Evolutionary conservation across 2,113 vertebrate species (phyloP), one percentile per base, ranked within the genome.

Genomic region (Crocuta crocuta): DNA sequence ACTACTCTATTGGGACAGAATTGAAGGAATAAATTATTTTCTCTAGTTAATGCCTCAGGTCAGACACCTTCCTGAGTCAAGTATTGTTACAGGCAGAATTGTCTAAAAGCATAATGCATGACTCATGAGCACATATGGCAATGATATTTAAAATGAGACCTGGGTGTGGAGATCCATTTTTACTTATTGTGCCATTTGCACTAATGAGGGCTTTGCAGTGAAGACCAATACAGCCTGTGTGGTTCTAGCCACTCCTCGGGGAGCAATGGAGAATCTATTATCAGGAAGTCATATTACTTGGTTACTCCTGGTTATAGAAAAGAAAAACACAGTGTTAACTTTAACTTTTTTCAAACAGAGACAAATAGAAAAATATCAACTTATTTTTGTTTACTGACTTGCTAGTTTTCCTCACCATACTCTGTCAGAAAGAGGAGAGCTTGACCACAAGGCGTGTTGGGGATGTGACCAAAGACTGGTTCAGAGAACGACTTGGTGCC

Each of bases 91-190:
- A 89, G 87, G 63, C 45, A 95, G 45, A 82, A 96, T 55, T 80
- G 61, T 63, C 68, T 96, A 83, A 96, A 88, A 96, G 61, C 43
- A 50, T 74, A 93, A 66, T 17, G 26, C 10, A 17, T 97, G 96
- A 95, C 94, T 96, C 85, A 95, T 48, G 48, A 76, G 71, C 71
- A 91, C 70, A 95, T 92, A 94, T 74, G 85, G 89, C 63, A 86
- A 73, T 70, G 79, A 55, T 80, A 90, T 97, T 97, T 97, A 94
- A 98, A 97, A 96, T 31, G 89, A 82, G 61, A 53, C 58, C 39
- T 55, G 76, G 10, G 15, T 89, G 12, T 93, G 55, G 81, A 78
- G 66, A 74, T 97, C 81, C 84, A 93, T 93, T 97, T 98, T 89
- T 95, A 97, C 82, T 48, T 63, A 4, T 45, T 74, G 53, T 93